A percentile compares a stretch with the other conserved stretches of the same genome.
phyloP scores from a whole-genome alignment of 1,140 invertebrate species.

The Lineus longissimus region DNA sequence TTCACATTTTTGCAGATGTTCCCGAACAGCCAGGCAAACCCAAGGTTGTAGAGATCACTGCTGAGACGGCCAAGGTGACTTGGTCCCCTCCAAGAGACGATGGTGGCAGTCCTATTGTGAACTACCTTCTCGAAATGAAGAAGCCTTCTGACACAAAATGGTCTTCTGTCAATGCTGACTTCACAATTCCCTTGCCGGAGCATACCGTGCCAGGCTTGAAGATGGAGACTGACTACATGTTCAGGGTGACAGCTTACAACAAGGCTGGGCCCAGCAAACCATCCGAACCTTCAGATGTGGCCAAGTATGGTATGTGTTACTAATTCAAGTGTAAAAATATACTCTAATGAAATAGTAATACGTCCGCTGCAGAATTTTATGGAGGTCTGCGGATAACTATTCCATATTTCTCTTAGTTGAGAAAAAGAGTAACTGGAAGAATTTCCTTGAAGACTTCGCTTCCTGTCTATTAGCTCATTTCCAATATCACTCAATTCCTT shows the following conservation, averaged over 20 bases:
- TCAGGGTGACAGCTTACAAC: constrained; percentile 87
- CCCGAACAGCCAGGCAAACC: constrained; percentile 83
- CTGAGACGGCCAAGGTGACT: constrained; percentile 50
- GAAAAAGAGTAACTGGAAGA: not conserved
- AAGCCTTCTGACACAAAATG: constrained; percentile 62
- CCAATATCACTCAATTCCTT: not conserved
- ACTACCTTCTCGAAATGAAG: constrained; percentile 39
- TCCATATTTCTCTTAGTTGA: constrained; percentile 60
- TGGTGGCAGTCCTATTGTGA: constrained; percentile 66
- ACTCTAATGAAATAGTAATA: not conserved
- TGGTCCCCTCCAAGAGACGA: constrained; percentile 89
- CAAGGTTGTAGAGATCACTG: constrained; percentile 89
- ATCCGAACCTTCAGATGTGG: constrained; percentile 72
- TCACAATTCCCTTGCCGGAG: constrained; percentile 60
- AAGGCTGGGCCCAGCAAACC: constrained; percentile 87
- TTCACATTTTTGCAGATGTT: constrained; percentile 40
- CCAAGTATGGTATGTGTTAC: constrained; percentile 46
- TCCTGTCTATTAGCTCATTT: not conserved
- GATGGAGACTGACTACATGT: constrained; percentile 87
- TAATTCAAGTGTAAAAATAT: not conserved
- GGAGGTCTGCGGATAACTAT: constrained; percentile 58
- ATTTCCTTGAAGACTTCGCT: not conserved
- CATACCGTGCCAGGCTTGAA: constrained; percentile 83
- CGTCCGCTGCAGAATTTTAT: not conserved
- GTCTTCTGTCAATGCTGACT: constrained; percentile 82